A percentile compares a stretch with the other conserved stretches of the same genome.
Conservation (phyloP, 2,797 vertebrate genomes). For the Oryzias dopingdopingensis region DNA sequence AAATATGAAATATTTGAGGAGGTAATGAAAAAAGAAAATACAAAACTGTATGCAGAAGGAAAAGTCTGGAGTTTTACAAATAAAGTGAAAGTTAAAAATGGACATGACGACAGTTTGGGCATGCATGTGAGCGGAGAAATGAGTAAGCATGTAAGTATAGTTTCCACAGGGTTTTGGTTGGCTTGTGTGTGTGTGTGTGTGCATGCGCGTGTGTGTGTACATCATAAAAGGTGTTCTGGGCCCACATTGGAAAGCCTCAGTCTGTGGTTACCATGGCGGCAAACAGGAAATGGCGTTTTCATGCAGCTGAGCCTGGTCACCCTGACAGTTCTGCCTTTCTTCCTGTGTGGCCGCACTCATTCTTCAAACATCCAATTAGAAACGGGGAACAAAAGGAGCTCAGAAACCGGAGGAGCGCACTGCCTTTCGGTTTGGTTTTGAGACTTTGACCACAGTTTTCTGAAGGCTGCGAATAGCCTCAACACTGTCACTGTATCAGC, state of each 20-base stretch:
- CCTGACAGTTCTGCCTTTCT: conserved; percentile 49
- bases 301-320: conserved; percentile 50
- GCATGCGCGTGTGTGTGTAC: conserved; percentile 2
- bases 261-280: conserved; percentile 53
- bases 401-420: conserved; percentile 35
- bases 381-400: conserved; percentile 59
- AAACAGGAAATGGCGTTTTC: conserved; percentile 66
- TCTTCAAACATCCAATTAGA: conserved; percentile 55
- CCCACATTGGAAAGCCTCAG: conserved; percentile 53
- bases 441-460: conserved; percentile 40
- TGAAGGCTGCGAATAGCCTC: conserved; percentile 31
- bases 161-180: conserved; percentile 51
- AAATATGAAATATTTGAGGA: conserved; percentile 48
- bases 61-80: neutral
- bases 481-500: conserved; percentile 50
- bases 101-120: neutral
- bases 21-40: conserved; percentile 2
- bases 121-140: conserved; percentile 6
- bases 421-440: conserved; percentile 42
- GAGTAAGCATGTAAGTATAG: conserved; percentile 43
- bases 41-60: neutral
- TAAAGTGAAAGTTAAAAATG: conserved; percentile 1
- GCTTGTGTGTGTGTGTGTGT: conserved; percentile 15
- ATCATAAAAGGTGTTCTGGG: conserved; percentile 57
- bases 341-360: conserved; percentile 60